phyloP scores from a whole-genome alignment of 2,888 invertebrate genomes.

The Patella depressa region DNA sequence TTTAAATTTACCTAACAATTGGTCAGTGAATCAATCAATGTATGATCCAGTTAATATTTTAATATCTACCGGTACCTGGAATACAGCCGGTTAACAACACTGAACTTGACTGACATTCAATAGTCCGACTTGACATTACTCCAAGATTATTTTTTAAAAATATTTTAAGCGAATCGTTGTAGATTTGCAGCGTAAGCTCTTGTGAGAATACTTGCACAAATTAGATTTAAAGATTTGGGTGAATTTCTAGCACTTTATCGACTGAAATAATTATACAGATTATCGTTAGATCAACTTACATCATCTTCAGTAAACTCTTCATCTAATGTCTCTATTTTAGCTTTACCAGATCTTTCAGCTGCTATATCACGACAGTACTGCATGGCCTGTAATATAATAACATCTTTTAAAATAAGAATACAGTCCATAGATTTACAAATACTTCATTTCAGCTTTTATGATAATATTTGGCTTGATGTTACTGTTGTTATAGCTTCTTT shows the following conservation, averaged over 20 bases:
- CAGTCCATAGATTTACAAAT: background rate
- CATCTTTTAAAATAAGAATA: constrained; percentile 15
- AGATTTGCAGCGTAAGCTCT: background rate
- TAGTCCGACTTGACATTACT: no score
- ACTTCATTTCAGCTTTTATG: no score
- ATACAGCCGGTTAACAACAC: no score
- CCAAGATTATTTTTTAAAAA: no score
- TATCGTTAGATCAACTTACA: constrained; percentile 34
- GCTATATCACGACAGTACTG: constrained; percentile 55
- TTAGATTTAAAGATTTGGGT: background rate
- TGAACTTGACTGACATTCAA: no score
- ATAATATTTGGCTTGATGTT: no score
- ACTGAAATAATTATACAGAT: background rate
- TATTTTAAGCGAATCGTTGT: background rate
- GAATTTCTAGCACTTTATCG: background rate
- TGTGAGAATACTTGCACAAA: background rate
- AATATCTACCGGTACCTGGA: no score
- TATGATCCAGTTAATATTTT: no score
- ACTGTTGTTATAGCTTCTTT: no score
- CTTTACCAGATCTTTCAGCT: constrained; percentile 54
- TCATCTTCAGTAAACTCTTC: constrained; percentile 39
- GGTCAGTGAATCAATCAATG: no score
- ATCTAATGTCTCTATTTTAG: constrained; percentile 49
- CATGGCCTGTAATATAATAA: constrained; percentile 49
- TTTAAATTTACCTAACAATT: no score